Evolutionary conservation across 2,797 vertebrate genomes (phyloP).

Genomic region (Prionace glauca): DNA sequence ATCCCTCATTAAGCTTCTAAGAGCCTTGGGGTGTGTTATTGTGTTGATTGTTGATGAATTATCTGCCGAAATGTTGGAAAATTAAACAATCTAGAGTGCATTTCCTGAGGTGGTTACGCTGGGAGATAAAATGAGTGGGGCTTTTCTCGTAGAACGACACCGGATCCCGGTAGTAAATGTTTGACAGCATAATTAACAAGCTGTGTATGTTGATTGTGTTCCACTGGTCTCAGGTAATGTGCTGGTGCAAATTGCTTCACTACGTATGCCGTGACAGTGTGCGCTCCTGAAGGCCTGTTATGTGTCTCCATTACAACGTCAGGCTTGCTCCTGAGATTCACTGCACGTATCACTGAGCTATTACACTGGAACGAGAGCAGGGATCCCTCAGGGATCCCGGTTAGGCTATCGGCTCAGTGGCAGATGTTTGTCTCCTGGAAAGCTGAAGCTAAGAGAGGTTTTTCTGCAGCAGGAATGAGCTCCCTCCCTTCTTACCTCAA

Average conservation of each 20-base stretch:
- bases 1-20: neutral
- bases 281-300: neutral
- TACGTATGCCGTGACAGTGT: neutral
- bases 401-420: neutral
- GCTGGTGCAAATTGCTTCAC: neutral
- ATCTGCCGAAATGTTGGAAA: neutral
- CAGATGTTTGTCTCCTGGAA: neutral
- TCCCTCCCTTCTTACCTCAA: neutral
- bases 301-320: neutral
- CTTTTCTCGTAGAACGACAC: neutral
- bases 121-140: neutral
- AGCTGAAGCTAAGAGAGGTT: neutral
- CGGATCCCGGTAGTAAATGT: neutral
- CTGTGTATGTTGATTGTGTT: neutral
- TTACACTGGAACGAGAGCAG: neutral
- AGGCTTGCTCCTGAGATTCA: neutral
- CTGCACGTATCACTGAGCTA: neutral
- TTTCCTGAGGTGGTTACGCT: neutral
- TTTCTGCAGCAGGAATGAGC: neutral
- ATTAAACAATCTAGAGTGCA: neutral
- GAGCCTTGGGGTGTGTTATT: too few relatives aligned
- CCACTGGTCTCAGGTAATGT: neutral
- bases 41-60: neutral
- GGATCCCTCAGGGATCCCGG: neutral
- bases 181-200: constrained; percentile 15